These are phyloP conservation scores for Hydractinia echinata DNA, from an alignment of 30 jellyfish, hydroid and myxozoan species.

Conservation along the genomic window DNA sequence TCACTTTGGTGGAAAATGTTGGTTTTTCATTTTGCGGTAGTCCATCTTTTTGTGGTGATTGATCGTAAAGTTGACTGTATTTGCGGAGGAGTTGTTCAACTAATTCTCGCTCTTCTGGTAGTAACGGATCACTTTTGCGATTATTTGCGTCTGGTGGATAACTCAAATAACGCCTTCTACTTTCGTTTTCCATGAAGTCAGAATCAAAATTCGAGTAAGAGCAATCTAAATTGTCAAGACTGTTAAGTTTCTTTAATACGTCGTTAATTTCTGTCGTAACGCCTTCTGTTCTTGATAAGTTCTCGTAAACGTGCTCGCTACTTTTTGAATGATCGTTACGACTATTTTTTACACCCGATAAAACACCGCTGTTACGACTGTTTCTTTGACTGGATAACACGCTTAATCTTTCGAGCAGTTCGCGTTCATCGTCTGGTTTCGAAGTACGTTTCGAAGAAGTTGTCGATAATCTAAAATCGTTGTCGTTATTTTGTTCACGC, in stretches of 20 bases:
- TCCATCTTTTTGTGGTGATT: neutral
- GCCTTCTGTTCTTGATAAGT: neutral
- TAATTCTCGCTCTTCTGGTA: constrained; percentile 33
- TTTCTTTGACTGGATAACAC: constrained; percentile 22
- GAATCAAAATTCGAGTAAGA: neutral
- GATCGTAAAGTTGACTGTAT: constrained; percentile 11
- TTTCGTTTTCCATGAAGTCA: neutral
- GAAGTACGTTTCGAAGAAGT: neutral
- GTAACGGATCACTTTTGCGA: constrained; percentile 32
- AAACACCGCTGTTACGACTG: constrained; percentile 12
- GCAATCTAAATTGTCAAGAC: neutral
- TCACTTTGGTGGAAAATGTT: constrained; percentile 29
- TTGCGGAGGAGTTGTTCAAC: constrained; percentile 20
- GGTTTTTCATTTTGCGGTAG: constrained; percentile 1
- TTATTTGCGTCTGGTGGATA: neutral
- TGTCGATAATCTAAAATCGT: neutral
- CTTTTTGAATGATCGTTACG: constrained; percentile 4
- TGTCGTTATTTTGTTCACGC: neutral
- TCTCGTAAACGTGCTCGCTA: neutral
- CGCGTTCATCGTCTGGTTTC: constrained; percentile 11
- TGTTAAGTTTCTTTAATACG: neutral
- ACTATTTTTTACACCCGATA: neutral
- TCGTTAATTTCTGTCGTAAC: neutral
- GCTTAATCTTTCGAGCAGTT: constrained; percentile 29
- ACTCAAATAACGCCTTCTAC: constrained; percentile 3